These are phyloP conservation scores for Poecilobothrus nobilitatus DNA, from an alignment of 2,888 invertebrate species.

Conservation along the genomic window DNA sequence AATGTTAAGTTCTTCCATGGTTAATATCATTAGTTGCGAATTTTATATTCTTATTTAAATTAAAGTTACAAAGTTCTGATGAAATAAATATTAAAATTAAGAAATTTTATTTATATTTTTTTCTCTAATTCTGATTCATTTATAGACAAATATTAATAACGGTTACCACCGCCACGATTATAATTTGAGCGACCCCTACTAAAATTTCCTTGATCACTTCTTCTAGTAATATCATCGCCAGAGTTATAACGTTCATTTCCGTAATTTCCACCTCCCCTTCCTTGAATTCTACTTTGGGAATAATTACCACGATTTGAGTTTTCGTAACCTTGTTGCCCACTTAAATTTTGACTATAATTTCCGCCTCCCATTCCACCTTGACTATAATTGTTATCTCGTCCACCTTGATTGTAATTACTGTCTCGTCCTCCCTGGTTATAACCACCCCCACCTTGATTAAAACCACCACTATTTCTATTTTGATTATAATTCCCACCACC, in stretches of 20 bases:
- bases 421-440: background rate
- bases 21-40: too few relatives aligned
- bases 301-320: background rate
- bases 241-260: background rate
- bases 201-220: background rate
- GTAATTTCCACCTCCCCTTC: background rate
- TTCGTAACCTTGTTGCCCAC: background rate
- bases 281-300: background rate
- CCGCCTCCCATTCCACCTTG: conserved; percentile 17
- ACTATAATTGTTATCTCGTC: conserved; percentile 14
- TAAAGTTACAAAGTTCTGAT: too few relatives aligned
- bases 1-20: background rate
- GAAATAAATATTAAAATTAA: too few relatives aligned
- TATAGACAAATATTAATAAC: background rate
- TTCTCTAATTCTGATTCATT: too few relatives aligned
- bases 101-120: too few relatives aligned
- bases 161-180: background rate
- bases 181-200: conserved; percentile 2
- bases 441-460: background rate
- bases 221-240: background rate
- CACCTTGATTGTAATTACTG: conserved; percentile 17
- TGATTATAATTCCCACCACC: conserved; percentile 32
- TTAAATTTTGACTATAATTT: background rate
- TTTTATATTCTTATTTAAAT: too few relatives aligned
- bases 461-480: conserved; percentile 24